Base-by-base conservation (phyloP, 2,888 invertebrate genomes). In the Cryptosula pallasiana region DNA sequence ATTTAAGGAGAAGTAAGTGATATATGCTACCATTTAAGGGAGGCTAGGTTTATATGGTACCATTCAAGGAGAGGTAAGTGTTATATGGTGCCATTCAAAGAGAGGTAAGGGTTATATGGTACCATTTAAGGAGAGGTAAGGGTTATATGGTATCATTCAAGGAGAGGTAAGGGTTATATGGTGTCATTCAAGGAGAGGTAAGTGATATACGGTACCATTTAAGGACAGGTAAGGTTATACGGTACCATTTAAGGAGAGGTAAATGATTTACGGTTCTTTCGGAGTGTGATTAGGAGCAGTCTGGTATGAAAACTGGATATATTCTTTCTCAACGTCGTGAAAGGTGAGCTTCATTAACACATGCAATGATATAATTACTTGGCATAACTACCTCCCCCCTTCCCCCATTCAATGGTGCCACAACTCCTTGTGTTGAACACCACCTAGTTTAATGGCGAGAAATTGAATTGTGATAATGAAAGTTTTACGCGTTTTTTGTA, bases 71-170 rank as follows among this genome's bases (percentile, higher is more conserved):
- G 45, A 45, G 45, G 45, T 45, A 45, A 13, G 45, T 45, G 45
- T 45, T 45, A 45, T 13, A 45, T 13, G 45, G 45, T 45, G 9
- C 5, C 5, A 13, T 13, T 5, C 20, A 20, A 45, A 20, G 5
- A 45, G 45, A 45, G 45, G 45, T 45, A 45, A 13, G 45, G 5
- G 45, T 45, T 45, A 45, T 13, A 45, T 13, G 45, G 45, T 45
- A 45, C 9, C 5, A 5, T 13, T 45, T 45, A 20, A 20, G 45
- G 20, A 20, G 45, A 5, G 20, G 45, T 45, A 45, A 20, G n/a
- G n/a, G n/a, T n/a, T 70, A 35, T 70, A 70, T 45, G 25, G 20
- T 36, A 35, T 70, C 9, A 70, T 70, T 36, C 20, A 25, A 25
- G 70, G 70, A 23, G n/a, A 54, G 70, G 70, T 70, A 35, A 3